Conservation (phyloP, 1,140 invertebrate species). For the Drosophila pandora region DNA sequence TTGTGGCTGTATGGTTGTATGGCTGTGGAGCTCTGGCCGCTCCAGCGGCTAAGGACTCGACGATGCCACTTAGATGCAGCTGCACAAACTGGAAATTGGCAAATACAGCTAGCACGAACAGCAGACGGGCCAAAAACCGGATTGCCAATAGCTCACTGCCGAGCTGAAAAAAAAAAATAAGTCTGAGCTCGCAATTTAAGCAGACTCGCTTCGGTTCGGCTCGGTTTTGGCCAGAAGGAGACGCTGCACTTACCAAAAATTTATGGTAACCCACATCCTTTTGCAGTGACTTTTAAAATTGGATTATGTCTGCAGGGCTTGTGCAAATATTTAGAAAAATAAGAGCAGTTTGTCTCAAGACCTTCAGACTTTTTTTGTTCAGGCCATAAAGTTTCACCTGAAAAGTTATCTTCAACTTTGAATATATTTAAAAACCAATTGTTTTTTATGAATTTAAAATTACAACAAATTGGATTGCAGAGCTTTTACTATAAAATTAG, state of each 20-base stretch:
- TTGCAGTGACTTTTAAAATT: neutral
- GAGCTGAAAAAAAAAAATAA: slow-evolving; percentile 53
- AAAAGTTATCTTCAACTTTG: neutral
- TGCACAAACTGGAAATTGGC: slow-evolving; percentile 79
- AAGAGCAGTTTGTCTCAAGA: too few species aligned
- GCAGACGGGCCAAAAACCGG: slow-evolving; percentile 65
- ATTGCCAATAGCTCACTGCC: slow-evolving; percentile 66
- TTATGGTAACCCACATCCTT: neutral
- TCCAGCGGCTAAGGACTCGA: slow-evolving; percentile 66
- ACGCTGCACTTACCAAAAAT: slow-evolving; percentile 10
- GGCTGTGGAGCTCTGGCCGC: slow-evolving; percentile 13
- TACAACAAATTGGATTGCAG: too few species aligned
- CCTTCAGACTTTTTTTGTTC: too few species aligned
- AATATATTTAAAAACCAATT: neutral
- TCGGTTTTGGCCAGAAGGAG: slow-evolving; percentile 44
- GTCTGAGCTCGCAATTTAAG: slow-evolving; percentile 69
- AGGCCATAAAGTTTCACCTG: too few species aligned
- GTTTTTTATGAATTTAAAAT: too few species aligned
- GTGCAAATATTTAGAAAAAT: neutral
- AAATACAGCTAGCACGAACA: slow-evolving; percentile 69
- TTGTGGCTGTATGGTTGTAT: slow-evolving; percentile 1
- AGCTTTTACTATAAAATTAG: too few species aligned
- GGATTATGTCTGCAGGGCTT: neutral
- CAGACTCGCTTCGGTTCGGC: slow-evolving; percentile 32
- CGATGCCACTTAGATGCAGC: slow-evolving; percentile 66